Base-by-base conservation (phyloP, 2,888 invertebrate genomes). In the Melikaiella ostensackeni region DNA sequence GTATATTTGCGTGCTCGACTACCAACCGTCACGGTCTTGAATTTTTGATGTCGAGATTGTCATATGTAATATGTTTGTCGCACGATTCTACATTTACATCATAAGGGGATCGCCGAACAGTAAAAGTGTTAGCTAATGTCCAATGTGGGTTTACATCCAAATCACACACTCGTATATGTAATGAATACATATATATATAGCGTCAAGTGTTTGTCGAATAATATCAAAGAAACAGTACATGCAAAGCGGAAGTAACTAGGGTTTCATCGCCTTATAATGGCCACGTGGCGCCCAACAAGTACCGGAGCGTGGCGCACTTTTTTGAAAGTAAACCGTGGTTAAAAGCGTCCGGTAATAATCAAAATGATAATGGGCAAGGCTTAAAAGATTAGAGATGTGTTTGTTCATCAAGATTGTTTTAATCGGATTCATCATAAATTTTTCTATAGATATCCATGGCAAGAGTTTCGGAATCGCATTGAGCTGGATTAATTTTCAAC, bases 281-380 rank as follows among this genome's bases (percentile, higher is more conserved):
- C 5, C 70, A 50, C 70, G 70, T 70, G 70, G 46, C 70, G 27
- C 30, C 50, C n/a, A 70, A 50, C 50, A 50, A 70, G 70, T 70
- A 50, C 30, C 30, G 50, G 11, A 70, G 70, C 70, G 70, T 70
- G 70, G 27, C 70, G n/a, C 70, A 50, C 27, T 16, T 46, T 42
- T 66, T 66, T 24, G 42, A 27, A 27, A 66, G 46, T 24, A 66
- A 66, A 66, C 4, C 46, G 66, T 27, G 42, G 30, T 46, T 50
- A 9, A 66, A 50, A 70, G 30, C 50, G 30, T 70, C 70, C 46
- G 42, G 57, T 27, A 59, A 42, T 46, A 19, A 70, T 30, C 70
- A 13, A 33, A 50, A 50, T 30, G 11, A 38, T 64, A 50, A 70
- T 70, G n/a, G 42, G n/a, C 30, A 1, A 66, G 42, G 13, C 42